Evolutionary conservation across 2,888 invertebrate genomes (phyloP), one percentile per base, ranked within the genome.

Genomic region (Agonum fuliginosum): DNA sequence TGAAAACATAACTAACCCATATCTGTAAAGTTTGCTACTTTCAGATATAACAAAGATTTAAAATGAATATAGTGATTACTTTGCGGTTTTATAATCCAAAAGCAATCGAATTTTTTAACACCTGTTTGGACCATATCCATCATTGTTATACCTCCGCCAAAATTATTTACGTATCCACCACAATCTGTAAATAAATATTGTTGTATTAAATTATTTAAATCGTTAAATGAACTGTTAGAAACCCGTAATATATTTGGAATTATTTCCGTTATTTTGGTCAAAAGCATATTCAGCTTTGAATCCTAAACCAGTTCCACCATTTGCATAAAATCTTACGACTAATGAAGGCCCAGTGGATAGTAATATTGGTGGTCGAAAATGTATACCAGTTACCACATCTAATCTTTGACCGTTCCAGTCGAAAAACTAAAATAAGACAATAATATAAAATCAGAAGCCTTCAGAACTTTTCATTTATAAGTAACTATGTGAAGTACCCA

Each of bases 111-210:
- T 1, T 89, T 87, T 67, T 90, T 89, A 0, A 89, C 87, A 1
- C 87, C 87, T 78, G 90, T 89, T 51, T 89, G 88, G 10, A 91
- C 89, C 92, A 93, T 93, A 81, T 93, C 90, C 91, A 93, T 91
- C 93, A 93, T 93, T 1, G 93, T 93, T 69, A 93, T 93, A 10
- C 91, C 91, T 0, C 93, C 93, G 1, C 93, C 93, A 10, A 91
- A 87, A 81, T 92, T 91, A 79, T 91, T 91, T 0, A 93, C 93
- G 84, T 90, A 89, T 58, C 93, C 93, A 20, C 93, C 93, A 82
- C 93, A 93, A 85, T 91, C 92, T 88, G 84, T 81, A 81, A 87
- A 76, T 77, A 14, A 6, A 19, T 46, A 48, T 51, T 34, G 19
- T n/a, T n/a, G n/a, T n/a, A n/a, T n/a, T n/a, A 69, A 41, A 14